A percentile compares a stretch with the other conserved stretches of the same genome.
Conservation (phyloP, 2,113 vertebrate species). For the Notiomystis cincta region DNA sequence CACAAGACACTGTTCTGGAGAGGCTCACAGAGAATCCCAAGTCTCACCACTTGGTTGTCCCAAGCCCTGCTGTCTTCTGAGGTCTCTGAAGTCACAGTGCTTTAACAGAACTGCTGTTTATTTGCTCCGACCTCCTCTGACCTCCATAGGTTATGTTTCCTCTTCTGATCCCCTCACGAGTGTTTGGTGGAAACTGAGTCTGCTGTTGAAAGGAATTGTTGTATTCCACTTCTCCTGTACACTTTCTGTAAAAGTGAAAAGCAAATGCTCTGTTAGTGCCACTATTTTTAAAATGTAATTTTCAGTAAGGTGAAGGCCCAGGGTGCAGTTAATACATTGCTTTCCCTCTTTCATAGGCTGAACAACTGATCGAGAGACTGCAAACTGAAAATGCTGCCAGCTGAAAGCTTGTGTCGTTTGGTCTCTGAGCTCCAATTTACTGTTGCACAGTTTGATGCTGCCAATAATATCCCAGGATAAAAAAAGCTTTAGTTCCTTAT, state of each 20-base stretch:
- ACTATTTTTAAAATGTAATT: neutral
- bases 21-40: neutral
- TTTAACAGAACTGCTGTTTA: neutral
- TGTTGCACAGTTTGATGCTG: slow-evolving; percentile 31
- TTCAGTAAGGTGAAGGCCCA: neutral
- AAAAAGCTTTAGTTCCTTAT: slow-evolving; percentile 36
- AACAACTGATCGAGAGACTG: slow-evolving; percentile 80
- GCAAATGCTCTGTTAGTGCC: neutral
- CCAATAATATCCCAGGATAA: neutral
- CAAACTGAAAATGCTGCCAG: slow-evolving; percentile 59
- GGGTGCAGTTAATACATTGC: neutral
- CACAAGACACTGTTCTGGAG: neutral
- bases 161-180: neutral
- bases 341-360: slow-evolving; percentile 69
- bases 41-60: neutral
- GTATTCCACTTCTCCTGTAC: neutral
- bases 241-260: neutral
- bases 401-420: slow-evolving; percentile 23
- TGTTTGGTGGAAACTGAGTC: neutral
- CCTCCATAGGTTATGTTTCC: neutral
- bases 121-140: neutral
- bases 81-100: neutral
- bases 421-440: slow-evolving; percentile 13
- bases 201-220: neutral
- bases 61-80: neutral